Evolutionary conservation across 2,888 invertebrate genomes (phyloP).

Genomic region (Rhimphoctona megacephalus): DNA sequence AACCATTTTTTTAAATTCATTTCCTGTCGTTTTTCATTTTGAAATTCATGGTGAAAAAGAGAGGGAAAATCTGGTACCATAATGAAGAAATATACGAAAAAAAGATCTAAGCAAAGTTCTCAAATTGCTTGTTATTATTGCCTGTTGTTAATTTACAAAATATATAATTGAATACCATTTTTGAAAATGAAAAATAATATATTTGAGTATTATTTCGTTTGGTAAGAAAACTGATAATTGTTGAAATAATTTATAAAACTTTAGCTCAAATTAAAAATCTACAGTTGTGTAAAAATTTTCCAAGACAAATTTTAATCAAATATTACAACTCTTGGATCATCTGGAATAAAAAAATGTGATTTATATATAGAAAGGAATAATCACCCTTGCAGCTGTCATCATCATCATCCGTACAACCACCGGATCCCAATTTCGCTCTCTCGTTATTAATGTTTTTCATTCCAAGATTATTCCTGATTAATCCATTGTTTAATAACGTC

Average conservation of each 20-base stretch:
- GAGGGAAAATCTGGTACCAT: not conserved
- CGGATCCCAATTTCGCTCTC: slow-evolving; percentile 81
- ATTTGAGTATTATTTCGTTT: too few relatives aligned
- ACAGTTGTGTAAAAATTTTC: not conserved
- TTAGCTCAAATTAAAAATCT: too few relatives aligned
- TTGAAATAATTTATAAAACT: too few relatives aligned
- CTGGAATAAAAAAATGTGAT: not conserved
- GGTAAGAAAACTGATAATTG: too few relatives aligned
- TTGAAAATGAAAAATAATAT: too few relatives aligned
- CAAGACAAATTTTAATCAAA: not conserved
- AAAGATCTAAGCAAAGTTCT: not conserved
- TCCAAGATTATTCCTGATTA: slow-evolving; percentile 82
- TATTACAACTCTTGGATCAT: not conserved
- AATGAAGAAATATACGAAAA: not conserved
- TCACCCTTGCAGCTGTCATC: slow-evolving; percentile 85
- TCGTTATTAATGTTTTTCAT: slow-evolving; percentile 80
- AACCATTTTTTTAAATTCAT: not conserved
- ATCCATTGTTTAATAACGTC: slow-evolving; percentile 84
- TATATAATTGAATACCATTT: too few relatives aligned
- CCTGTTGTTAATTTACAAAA: too few relatives aligned
- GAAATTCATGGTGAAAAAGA: too few relatives aligned
- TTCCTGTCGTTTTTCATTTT: too few relatives aligned
- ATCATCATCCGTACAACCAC: slow-evolving; percentile 84
- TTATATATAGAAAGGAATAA: slow-evolving; percentile 30
- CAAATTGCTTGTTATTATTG: not conserved